Evolutionary conservation across 1,140 invertebrate genomes (phyloP).

Genomic region (Bombus ignitus): DNA sequence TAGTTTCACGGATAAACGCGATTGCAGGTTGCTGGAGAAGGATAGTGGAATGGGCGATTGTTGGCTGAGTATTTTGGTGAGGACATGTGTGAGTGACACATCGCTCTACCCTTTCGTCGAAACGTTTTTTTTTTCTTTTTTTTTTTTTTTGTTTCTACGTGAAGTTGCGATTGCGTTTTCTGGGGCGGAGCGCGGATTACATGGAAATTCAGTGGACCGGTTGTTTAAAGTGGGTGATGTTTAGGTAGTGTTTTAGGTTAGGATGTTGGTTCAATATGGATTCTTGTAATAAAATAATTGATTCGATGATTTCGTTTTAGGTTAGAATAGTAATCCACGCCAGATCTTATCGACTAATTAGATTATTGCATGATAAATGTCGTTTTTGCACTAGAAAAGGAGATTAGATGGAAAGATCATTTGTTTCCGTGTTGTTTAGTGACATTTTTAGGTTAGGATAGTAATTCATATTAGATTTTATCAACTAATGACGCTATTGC

Average conservation of each 20-base stretch:
- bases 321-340: not conserved
- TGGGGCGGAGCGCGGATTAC: not conserved
- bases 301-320: not conserved
- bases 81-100: not conserved
- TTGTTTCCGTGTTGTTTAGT: not conserved
- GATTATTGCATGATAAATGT: not conserved
- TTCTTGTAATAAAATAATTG: too few relatives aligned
- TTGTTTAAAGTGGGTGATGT: too few relatives aligned
- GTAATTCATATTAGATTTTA: not conserved
- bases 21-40: not conserved
- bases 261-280: too few relatives aligned
- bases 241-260: too few relatives aligned
- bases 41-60: not conserved
- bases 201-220: not conserved
- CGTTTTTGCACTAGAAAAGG: not conserved
- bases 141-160: not conserved
- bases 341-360: not conserved
- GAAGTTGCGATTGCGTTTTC: not conserved
- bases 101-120: not conserved
- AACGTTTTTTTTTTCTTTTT: not conserved
- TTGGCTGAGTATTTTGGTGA: not conserved
- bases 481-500: too few relatives aligned
- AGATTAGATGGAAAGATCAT: too few relatives aligned
- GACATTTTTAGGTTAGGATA: not conserved
- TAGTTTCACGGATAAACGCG: not conserved